phyloP scores from a whole-genome alignment of 2,888 invertebrate species.

The Hermodice carunculata region DNA sequence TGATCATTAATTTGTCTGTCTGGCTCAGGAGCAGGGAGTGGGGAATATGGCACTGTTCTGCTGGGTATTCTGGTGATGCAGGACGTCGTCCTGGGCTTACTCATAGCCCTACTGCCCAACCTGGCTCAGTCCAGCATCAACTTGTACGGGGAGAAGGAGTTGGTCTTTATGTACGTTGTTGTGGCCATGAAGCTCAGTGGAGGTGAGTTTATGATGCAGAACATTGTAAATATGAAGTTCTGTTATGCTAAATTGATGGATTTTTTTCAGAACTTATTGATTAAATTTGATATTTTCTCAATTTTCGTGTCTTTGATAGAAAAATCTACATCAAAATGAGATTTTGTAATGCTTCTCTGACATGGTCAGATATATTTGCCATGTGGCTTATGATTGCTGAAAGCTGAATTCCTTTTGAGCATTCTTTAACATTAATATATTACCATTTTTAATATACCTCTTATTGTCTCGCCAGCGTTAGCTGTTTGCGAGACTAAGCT shows the following conservation, averaged over 20 bases:
- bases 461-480: too few relatives aligned
- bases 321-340: too few relatives aligned
- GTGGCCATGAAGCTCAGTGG: background rate
- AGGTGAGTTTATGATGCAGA: slow-evolving; percentile 1
- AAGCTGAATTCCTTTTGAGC: too few relatives aligned
- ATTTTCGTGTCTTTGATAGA: slow-evolving; percentile 1
- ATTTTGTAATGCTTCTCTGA: too few relatives aligned
- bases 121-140: too few relatives aligned
- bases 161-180: background rate
- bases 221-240: too few relatives aligned
- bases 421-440: too few relatives aligned
- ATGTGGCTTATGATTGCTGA: too few relatives aligned
- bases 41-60: slow-evolving; percentile 42
- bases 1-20: background rate
- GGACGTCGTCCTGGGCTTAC: slow-evolving; percentile 45
- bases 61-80: slow-evolving; percentile 49
- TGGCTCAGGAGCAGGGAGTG: slow-evolving; percentile 18
- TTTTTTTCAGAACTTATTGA: background rate
- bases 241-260: background rate
- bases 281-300: background rate
- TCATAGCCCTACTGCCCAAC: slow-evolving; percentile 46
- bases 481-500: too few relatives aligned
- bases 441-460: too few relatives aligned
- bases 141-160: too few relatives aligned
- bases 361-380: too few relatives aligned